phyloP scores from a whole-genome alignment of 2,797 vertebrate species.

The Sebastes goodei region DNA sequence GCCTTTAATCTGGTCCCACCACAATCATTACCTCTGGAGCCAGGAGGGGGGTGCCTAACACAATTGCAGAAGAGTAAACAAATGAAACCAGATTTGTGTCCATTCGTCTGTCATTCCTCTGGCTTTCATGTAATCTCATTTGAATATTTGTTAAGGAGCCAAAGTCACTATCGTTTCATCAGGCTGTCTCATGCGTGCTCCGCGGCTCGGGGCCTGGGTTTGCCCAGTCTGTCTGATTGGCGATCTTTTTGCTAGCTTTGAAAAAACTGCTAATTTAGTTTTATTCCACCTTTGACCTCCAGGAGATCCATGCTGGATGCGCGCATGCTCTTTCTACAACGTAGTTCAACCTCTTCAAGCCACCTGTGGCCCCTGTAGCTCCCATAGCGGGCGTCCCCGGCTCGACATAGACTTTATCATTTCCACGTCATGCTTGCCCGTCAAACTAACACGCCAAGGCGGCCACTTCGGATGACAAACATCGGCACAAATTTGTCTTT shows the following conservation, averaged over 20 bases:
- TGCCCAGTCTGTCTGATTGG: slow-evolving; percentile 5
- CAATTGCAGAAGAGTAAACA: slow-evolving; percentile 76
- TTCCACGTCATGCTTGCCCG: slow-evolving; percentile 39
- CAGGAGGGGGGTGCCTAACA: slow-evolving; percentile 61
- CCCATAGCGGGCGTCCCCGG: background rate
- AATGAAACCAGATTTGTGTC: slow-evolving; percentile 75
- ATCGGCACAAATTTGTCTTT: slow-evolving; percentile 42
- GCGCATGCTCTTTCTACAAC: background rate
- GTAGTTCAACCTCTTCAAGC: slow-evolving; percentile 23
- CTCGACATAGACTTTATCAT: slow-evolving; percentile 39
- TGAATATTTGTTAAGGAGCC: slow-evolving; percentile 69
- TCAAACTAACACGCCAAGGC: slow-evolving; percentile 43
- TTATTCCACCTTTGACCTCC: slow-evolving; percentile 15
- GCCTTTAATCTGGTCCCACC: slow-evolving; percentile 75
- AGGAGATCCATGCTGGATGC: background rate
- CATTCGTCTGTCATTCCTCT: slow-evolving; percentile 69
- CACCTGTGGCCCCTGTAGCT: slow-evolving; percentile 8
- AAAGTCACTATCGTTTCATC: slow-evolving; percentile 69
- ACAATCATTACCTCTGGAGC: slow-evolving; percentile 76
- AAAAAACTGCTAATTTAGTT: background rate
- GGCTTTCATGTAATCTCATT: slow-evolving; percentile 71
- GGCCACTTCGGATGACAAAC: slow-evolving; percentile 50
- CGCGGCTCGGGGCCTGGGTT: slow-evolving; percentile 7
- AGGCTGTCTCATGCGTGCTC: background rate
- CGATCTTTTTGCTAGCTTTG: slow-evolving; percentile 4